These are phyloP conservation scores for Oryzias melastigma DNA, from an alignment of 2,113 vertebrate species.

Conservation along the genomic window DNA sequence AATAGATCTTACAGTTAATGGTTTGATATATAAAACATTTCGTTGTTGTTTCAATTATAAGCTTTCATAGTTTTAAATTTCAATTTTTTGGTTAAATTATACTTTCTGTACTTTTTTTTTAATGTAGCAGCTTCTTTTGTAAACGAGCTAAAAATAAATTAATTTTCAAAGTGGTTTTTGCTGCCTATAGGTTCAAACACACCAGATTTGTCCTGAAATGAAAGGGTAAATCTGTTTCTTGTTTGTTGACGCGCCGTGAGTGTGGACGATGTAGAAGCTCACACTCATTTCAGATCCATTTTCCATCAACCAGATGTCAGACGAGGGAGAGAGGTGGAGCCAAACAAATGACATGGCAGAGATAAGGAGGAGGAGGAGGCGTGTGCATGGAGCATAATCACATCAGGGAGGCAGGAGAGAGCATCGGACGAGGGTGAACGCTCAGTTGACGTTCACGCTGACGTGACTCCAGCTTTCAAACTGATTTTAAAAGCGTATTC, in stretches of 20 bases:
- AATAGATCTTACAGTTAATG: no score
- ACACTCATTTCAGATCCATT: constrained; percentile 44
- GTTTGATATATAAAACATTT: no score
- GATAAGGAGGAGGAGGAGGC: constrained; percentile 18
- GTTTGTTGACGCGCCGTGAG: neutral
- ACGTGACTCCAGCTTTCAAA: neutral
- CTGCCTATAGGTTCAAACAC: neutral
- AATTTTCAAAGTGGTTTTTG: neutral
- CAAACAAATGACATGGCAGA: constrained; percentile 14
- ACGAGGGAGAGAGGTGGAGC: neutral
- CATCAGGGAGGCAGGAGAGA: constrained; percentile 33
- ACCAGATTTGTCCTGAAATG: neutral
- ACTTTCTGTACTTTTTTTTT: neutral
- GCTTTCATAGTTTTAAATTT: neutral
- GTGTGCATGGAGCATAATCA: constrained; percentile 13
- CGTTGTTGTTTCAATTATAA: no score
- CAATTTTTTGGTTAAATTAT: neutral
- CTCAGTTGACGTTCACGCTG: neutral
- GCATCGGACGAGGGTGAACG: constrained; percentile 21
- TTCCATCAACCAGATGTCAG: constrained; percentile 15
- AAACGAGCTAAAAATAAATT: neutral
- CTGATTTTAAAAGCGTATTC: neutral
- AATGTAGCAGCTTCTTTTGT: neutral
- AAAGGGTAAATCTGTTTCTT: neutral
- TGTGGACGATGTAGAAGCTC: neutral